Evolutionary conservation across 2,113 vertebrate genomes (phyloP).

Genomic region (Indicator indicator): DNA sequence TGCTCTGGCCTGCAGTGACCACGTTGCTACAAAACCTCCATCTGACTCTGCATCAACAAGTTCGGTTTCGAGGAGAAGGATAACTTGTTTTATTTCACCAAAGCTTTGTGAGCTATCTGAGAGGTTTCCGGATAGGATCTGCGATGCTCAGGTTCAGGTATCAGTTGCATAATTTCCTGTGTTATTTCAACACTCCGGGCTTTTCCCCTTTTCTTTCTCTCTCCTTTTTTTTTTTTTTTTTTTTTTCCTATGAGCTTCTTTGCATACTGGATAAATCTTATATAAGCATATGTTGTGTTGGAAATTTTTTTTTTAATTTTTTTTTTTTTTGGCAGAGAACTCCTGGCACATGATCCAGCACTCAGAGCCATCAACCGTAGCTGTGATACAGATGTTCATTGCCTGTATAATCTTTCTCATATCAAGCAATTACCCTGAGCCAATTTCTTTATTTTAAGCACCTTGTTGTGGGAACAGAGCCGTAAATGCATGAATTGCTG

Average conservation of each 20-base stretch:
- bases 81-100: neutral
- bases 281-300: conserved; percentile 48
- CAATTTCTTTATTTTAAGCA: conserved; percentile 68
- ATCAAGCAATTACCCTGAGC: conserved; percentile 61
- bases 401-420: conserved; percentile 65
- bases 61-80: conserved; percentile 3
- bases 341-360: conserved; percentile 54
- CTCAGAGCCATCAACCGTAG: conserved; percentile 62
- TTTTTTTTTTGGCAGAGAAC: conserved; percentile 58
- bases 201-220: neutral
- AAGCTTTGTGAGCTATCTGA: neutral
- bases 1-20: conserved; percentile 3
- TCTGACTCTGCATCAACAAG: conserved; percentile 2
- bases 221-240: no score
- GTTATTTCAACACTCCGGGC: conserved; percentile 54
- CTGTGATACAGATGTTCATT: conserved; percentile 71
- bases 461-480: conserved; percentile 64
- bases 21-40: neutral
- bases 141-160: conserved; percentile 49
- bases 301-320: neutral
- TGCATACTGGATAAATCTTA: conserved; percentile 48
- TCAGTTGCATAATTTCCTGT: conserved; percentile 65
- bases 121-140: conserved; percentile 33
- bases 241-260: neutral
- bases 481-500: conserved; percentile 32